Evolutionary conservation across 2,797 vertebrate species (phyloP).

Genomic region (Takifugu ocellatus): DNA sequence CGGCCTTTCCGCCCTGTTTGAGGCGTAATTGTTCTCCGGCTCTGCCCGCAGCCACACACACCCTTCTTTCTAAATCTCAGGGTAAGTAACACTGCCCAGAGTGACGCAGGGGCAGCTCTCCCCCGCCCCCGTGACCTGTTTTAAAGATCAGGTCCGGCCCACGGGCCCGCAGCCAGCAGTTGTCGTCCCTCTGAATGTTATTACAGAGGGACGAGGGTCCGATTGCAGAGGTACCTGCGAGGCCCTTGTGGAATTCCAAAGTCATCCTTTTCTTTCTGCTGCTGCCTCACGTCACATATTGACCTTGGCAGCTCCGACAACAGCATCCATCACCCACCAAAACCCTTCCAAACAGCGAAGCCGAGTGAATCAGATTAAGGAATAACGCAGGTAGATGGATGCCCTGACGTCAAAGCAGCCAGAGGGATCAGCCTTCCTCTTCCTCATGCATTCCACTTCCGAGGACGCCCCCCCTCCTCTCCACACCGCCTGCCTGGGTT

Average conservation of each 20-base stretch:
- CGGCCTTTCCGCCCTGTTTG: slow-evolving; percentile 50
- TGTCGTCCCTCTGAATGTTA: slow-evolving; percentile 86
- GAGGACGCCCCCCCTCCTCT: slow-evolving; percentile 32
- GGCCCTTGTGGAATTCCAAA: slow-evolving; percentile 86
- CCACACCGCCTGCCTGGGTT: slow-evolving; percentile 46
- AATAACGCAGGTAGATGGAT: slow-evolving; percentile 90
- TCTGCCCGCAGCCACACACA: slow-evolving; percentile 33
- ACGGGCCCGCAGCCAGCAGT: slow-evolving; percentile 85
- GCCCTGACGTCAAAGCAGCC: slow-evolving; percentile 77
- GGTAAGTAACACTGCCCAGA: slow-evolving; percentile 74
- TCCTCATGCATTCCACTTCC: slow-evolving; percentile 74
- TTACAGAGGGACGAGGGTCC: slow-evolving; percentile 93
- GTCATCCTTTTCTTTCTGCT: slow-evolving; percentile 76
- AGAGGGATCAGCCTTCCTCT: slow-evolving; percentile 80
- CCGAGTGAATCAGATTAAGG: slow-evolving; percentile 91
- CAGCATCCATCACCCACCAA: slow-evolving; percentile 93
- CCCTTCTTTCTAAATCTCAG: slow-evolving; percentile 60
- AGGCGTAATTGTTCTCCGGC: slow-evolving; percentile 47
- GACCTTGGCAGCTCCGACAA: slow-evolving; percentile 98
- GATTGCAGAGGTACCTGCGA: slow-evolving; percentile 90
- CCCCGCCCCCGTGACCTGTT: slow-evolving; percentile 79
- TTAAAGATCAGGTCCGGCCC: slow-evolving; percentile 81
- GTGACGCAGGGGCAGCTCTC: slow-evolving; percentile 71
- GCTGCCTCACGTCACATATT: slow-evolving; percentile 81
- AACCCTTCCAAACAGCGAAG: slow-evolving; percentile 89